phyloP scores from a whole-genome alignment of 1,140 invertebrate species.

The Colletes gigas region DNA sequence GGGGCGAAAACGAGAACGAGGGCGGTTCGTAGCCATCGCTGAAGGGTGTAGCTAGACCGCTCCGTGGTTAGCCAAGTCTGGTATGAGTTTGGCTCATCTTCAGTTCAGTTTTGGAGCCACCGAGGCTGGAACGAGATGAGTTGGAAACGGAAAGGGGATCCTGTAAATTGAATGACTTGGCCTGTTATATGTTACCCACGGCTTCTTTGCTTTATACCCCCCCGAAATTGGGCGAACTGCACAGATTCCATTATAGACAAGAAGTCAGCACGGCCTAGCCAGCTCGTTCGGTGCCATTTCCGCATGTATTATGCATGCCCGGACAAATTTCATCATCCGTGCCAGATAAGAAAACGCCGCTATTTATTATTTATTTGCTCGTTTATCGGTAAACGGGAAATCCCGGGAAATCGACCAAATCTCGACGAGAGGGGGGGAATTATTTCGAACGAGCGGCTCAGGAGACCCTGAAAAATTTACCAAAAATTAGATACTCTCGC shows the following conservation, averaged over 20 bases:
- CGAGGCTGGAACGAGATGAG: constrained; percentile 48
- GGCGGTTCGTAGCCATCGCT: constrained; percentile 41
- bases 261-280: constrained; percentile 69
- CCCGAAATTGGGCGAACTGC: constrained; percentile 74
- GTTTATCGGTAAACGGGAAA: constrained; percentile 17
- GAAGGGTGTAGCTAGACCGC: constrained; percentile 25
- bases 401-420: neutral
- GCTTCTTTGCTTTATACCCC: constrained; percentile 76
- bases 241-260: constrained; percentile 81
- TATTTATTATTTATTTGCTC: constrained; percentile 36
- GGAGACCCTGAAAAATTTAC: no score
- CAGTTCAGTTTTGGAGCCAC: constrained; percentile 58
- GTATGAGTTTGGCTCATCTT: constrained; percentile 73
- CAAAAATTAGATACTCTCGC: no score
- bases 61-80: constrained; percentile 69
- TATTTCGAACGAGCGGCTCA: neutral
- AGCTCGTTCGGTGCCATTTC: constrained; percentile 71
- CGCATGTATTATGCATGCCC: constrained; percentile 78
- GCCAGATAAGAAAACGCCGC: constrained; percentile 47
- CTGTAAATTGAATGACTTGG: constrained; percentile 78
- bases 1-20: no score
- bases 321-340: constrained; percentile 77
- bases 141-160: constrained; percentile 63
- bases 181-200: constrained; percentile 74
- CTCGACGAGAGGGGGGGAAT: neutral